Evolutionary conservation across 2,113 vertebrate species (phyloP).

Genomic region (Rhineura floridana): DNA sequence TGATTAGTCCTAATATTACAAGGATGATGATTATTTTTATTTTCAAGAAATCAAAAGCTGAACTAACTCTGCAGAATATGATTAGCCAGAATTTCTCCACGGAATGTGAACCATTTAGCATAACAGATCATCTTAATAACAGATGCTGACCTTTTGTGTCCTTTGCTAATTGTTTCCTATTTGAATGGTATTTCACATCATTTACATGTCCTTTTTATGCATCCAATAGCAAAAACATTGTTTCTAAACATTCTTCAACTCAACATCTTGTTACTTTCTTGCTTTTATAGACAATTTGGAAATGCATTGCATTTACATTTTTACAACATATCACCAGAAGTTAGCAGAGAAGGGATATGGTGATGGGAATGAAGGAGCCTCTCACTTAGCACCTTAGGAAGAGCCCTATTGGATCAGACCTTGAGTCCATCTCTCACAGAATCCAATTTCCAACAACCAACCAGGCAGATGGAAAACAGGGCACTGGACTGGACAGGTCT

Average conservation of each 20-base stretch:
- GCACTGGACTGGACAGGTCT: too few relatives aligned
- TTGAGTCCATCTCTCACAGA: neutral
- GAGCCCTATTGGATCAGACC: neutral
- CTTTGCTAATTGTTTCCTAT: conserved; percentile 2
- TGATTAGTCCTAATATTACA: neutral
- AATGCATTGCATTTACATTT: neutral
- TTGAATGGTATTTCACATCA: neutral
- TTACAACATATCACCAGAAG: neutral
- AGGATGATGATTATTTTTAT: neutral
- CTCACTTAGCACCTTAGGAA: neutral
- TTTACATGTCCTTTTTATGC: neutral
- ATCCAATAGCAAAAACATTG: neutral
- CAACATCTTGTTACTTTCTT: neutral
- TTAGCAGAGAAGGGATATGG: neutral
- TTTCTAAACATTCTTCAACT: neutral
- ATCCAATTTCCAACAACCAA: too few relatives aligned
- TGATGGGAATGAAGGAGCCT: neutral
- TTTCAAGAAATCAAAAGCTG: neutral
- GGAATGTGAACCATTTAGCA: neutral
- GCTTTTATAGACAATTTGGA: neutral
- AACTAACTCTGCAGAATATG: neutral
- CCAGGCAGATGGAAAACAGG: too few relatives aligned
- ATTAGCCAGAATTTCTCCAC: neutral
- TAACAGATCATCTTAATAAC: neutral
- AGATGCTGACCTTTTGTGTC: neutral